phyloP scores from a whole-genome alignment of 2,113 vertebrate species.

The Sterrhoptilus dennistouni region DNA sequence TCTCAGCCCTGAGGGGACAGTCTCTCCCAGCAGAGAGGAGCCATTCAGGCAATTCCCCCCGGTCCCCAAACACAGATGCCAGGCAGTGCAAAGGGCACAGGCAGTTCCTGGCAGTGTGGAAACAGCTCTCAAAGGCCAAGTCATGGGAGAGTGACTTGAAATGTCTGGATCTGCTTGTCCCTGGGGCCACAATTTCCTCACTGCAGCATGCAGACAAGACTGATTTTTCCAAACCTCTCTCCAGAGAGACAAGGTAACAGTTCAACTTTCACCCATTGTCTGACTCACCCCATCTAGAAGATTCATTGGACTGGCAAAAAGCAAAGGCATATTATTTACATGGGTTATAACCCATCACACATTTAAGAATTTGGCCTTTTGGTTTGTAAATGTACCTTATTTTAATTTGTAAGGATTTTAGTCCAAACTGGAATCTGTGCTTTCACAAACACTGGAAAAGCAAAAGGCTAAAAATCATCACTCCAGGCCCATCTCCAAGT shows the following conservation, averaged over 20 bases:
- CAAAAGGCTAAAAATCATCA: background rate
- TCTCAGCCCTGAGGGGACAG: background rate
- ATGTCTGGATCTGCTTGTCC: background rate
- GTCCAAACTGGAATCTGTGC: background rate
- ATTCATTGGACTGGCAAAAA: background rate
- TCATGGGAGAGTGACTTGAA: slow-evolving; percentile 2
- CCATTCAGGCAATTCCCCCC: background rate
- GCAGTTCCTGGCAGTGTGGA: background rate
- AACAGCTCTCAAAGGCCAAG: slow-evolving; percentile 9
- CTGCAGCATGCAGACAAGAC: background rate
- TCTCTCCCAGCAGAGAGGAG: background rate
- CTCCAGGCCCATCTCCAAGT: background rate
- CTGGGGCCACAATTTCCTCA: slow-evolving; percentile 24
- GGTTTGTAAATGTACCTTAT: background rate
- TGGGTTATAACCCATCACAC: background rate
- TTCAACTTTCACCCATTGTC: background rate
- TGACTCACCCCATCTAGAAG: background rate
- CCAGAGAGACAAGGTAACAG: background rate
- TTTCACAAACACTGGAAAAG: background rate
- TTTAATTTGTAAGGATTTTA: background rate
- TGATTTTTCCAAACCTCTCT: background rate
- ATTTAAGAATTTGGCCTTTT: background rate
- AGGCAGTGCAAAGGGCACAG: slow-evolving; percentile 15
- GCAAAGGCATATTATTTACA: background rate
- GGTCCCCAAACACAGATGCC: background rate